Evolutionary conservation across 2,113 vertebrate genomes (phyloP).

Genomic region (Coracopsis vasa): DNA sequence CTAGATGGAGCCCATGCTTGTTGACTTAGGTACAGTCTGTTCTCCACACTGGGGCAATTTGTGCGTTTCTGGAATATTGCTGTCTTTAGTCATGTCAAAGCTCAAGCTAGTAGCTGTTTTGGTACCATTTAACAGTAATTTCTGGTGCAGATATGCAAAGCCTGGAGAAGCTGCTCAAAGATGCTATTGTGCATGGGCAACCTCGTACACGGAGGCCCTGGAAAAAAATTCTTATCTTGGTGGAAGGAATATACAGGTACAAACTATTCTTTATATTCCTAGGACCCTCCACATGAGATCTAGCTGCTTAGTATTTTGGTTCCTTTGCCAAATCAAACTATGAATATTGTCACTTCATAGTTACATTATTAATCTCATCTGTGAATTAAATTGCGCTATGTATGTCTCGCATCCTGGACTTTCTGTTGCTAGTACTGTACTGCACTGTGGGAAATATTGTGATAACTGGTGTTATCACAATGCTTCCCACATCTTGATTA

Average conservation of each 20-base stretch:
- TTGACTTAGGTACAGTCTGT: not conserved
- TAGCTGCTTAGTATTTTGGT: not conserved
- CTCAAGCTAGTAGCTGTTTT: constrained; percentile 39
- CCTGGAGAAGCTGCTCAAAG: constrained; percentile 94
- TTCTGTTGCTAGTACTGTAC: constrained; percentile 3
- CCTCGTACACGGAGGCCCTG: constrained; percentile 93
- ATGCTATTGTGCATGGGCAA: constrained; percentile 94
- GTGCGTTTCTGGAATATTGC: not conserved
- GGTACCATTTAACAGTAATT: constrained; percentile 60
- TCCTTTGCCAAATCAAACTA: not conserved
- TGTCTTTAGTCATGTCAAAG: constrained; percentile 27
- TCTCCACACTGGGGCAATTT: not conserved
- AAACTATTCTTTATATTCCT: constrained; percentile 26
- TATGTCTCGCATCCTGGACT: not conserved
- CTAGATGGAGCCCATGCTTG: not conserved
- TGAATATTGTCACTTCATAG: not conserved
- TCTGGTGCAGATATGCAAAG: constrained; percentile 92
- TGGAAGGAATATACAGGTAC: constrained; percentile 98
- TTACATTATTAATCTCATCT: not conserved
- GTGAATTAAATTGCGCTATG: not conserved
- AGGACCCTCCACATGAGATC: constrained; percentile 1
- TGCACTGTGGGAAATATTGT: not conserved
- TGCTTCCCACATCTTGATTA: not conserved
- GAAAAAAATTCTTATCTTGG: constrained; percentile 98
- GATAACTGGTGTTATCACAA: not conserved